Conservation (phyloP, 2,797 vertebrate genomes). For the Poecile montanus region DNA sequence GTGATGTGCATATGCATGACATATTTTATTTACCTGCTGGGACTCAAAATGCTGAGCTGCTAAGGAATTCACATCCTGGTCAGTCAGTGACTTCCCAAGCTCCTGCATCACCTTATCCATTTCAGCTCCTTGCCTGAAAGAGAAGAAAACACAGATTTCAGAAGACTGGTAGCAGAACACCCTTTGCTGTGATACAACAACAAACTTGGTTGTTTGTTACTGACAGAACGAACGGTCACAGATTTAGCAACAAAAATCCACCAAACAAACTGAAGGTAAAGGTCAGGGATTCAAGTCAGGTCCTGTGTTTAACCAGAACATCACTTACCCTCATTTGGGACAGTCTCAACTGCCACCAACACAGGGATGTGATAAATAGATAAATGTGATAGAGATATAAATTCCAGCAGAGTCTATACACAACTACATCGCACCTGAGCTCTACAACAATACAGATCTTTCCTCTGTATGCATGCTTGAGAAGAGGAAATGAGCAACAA, state of each 20-base stretch:
- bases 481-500: background rate
- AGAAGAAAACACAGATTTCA: background rate
- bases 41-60: conserved; percentile 96
- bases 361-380: background rate
- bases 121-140: conserved; percentile 87
- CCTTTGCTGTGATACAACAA: background rate
- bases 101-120: conserved; percentile 98
- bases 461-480: background rate
- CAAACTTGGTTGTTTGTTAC: background rate
- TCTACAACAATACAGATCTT: background rate
- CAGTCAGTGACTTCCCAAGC: conserved; percentile 90
- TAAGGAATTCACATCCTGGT: conserved; percentile 94
- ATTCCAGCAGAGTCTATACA: background rate
- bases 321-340: background rate
- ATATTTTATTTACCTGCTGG: conserved; percentile 84
- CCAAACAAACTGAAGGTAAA: background rate
- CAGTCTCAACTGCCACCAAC: background rate
- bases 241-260: background rate
- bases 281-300: background rate
- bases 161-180: background rate
- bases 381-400: background rate
- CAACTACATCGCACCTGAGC: background rate
- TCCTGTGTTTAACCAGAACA: background rate
- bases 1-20: background rate
- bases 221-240: background rate